Base-by-base conservation (phyloP, 2,113 vertebrate genomes). In the Heteronetta atricapilla region DNA sequence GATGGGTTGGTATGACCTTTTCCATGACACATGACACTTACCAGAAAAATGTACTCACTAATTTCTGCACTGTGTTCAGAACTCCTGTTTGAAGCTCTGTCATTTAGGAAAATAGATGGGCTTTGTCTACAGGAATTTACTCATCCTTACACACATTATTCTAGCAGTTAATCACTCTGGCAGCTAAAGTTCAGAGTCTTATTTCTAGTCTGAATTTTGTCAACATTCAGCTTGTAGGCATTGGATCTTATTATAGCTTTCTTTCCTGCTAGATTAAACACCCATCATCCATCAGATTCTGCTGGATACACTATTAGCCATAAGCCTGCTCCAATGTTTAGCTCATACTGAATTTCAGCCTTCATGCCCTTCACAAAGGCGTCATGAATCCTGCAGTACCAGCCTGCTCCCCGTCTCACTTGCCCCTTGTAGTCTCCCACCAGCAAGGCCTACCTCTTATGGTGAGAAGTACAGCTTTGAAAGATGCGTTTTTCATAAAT, bases 51-150 rank as follows among this genome's bases (percentile, higher is more conserved):
- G 0, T 52, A 26, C 55, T 88, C 38, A 11, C 20, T 82, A 60
- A 86, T 86, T 95, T 91, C 64, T 86, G 42, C 55, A 28, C 60
- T 34, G 12, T 20, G 33, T 46, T 88, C 82, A 79, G 58, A 33
- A 55, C 31, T 80, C 25, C 36, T 74, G 72, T 88, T 83, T 81
- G 85, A 88, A 93, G 74, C 4, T 58, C 68, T 73, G 58, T 62
- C 81, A 73, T 87, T 93, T 73, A 84, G 42, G 58, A 87, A 92
- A 94, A 96, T 64, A 33, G 62, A 96, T 95, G 34, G 76, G 34
- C 55, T 78, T 74, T 48, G 62, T 88, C 59, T 86, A 48, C 29
- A 86, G 80, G 80, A 88, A 78, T 95, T 81, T 78, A 86, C 89
- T 92, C 48, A 64, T 72, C 34, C 64, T 31, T 34, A 36, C 1